Evolutionary conservation across 2,113 vertebrate genomes (phyloP).

Genomic region (Odontophorus gujanensis): DNA sequence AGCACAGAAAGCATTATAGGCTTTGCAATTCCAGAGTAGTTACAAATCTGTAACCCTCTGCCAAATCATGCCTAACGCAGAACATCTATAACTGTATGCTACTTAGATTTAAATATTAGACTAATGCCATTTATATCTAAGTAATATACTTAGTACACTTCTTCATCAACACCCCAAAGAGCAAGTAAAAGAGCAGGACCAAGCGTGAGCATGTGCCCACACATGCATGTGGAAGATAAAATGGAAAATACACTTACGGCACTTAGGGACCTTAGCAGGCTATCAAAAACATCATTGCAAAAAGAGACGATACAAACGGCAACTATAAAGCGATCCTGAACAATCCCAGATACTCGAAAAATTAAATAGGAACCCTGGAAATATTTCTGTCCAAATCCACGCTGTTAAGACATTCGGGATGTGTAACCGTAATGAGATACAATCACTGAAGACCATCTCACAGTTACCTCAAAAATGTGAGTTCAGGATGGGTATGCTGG

Average conservation of each 20-base stretch:
- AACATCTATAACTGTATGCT: slow-evolving; percentile 2
- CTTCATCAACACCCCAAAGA: not conserved
- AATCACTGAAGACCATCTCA: not conserved
- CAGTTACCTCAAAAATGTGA: not conserved
- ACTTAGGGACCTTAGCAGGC: not conserved
- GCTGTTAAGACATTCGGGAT: not conserved
- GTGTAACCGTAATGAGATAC: fast-evolving
- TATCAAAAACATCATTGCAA: not conserved
- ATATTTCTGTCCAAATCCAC: not conserved
- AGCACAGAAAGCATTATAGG: not conserved
- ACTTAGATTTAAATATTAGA: too few species aligned
- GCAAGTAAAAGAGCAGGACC: slow-evolving; percentile 1
- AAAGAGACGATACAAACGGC: not conserved
- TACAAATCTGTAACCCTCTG: slow-evolving; percentile 5
- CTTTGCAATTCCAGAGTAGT: slow-evolving; percentile 18
- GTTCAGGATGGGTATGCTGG: not conserved
- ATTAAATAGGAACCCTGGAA: not conserved
- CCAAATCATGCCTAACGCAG: slow-evolving; percentile 13
- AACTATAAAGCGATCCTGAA: not conserved
- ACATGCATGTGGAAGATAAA: not conserved
- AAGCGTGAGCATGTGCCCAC: not conserved
- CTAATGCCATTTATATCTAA: too few species aligned
- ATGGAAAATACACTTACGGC: not conserved
- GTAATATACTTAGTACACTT: slow-evolving; percentile 29
- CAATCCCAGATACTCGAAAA: not conserved